phyloP scores from a whole-genome alignment of 2,113 vertebrate genomes.

The Colossoma macropomum region DNA sequence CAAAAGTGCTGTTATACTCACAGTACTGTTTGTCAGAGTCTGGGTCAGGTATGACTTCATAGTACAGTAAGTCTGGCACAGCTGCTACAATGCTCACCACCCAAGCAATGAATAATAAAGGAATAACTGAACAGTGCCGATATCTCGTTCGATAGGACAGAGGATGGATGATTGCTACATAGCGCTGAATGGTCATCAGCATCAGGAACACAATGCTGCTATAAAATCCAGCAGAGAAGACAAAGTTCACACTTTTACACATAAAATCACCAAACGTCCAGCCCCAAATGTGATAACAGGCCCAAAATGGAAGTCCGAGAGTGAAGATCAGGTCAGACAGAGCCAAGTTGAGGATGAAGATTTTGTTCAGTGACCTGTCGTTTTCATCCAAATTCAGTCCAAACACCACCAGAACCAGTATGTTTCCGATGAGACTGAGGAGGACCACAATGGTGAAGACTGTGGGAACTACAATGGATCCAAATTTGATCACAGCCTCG shows the following conservation, averaged over 20 bases:
- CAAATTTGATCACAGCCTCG: neutral
- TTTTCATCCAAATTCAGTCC: slow-evolving; percentile 84
- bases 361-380: slow-evolving; percentile 83
- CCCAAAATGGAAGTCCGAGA: slow-evolving; percentile 85
- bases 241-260: slow-evolving; percentile 81
- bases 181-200: slow-evolving; percentile 86
- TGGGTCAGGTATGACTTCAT: neutral
- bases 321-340: slow-evolving; percentile 89
- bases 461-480: neutral
- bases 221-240: slow-evolving; percentile 87
- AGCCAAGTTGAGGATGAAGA: slow-evolving; percentile 66
- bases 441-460: neutral
- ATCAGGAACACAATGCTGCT: slow-evolving; percentile 88
- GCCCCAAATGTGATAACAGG: slow-evolving; percentile 72
- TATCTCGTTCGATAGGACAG: slow-evolving; percentile 63
- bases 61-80: slow-evolving; percentile 77
- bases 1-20: slow-evolving; percentile 58
- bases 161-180: slow-evolving; percentile 82
- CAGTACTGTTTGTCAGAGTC: slow-evolving; percentile 61
- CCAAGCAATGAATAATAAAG: slow-evolving; percentile 78
- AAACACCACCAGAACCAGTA: slow-evolving; percentile 85
- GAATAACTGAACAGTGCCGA: slow-evolving; percentile 21
- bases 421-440: slow-evolving; percentile 79
- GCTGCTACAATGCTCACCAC: slow-evolving; percentile 75
- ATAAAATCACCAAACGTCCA: slow-evolving; percentile 82